These are phyloP conservation scores for Eilema depressum DNA, from an alignment of 2,888 invertebrate genomes.

Conservation along the genomic window DNA sequence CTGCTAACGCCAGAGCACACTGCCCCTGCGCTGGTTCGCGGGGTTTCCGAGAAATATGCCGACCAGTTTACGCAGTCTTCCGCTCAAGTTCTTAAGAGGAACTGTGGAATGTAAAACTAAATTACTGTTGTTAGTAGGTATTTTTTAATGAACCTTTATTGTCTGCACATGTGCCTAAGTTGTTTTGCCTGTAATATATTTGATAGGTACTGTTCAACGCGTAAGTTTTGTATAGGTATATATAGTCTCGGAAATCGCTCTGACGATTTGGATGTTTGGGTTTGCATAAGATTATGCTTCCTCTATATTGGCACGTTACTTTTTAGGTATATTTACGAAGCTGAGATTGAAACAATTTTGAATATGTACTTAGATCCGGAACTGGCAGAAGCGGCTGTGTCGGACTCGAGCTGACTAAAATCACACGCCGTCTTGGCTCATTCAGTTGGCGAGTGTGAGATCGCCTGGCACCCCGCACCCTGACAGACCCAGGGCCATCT, in stretches of 20 bases:
- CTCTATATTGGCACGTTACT: no score
- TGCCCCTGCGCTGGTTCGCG: constrained; percentile 17
- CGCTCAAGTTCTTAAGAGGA: constrained; percentile 57
- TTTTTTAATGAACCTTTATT: constrained; percentile 38
- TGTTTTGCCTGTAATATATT: constrained; percentile 28
- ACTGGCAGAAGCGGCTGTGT: no score
- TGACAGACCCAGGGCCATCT: no score
- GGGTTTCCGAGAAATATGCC: constrained; percentile 58
- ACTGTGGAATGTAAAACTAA: constrained; percentile 52
- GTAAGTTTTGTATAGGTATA: not conserved
- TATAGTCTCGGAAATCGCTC: not conserved
- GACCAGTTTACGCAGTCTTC: constrained; percentile 50
- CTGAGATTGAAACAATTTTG: no score
- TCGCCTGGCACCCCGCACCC: no score
- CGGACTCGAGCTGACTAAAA: no score
- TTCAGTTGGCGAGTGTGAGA: no score
- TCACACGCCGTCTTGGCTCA: no score
- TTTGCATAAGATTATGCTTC: no score
- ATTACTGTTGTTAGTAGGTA: constrained; percentile 49
- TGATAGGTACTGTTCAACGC: constrained; percentile 1
- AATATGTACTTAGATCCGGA: no score
- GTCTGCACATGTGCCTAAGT: constrained; percentile 19
- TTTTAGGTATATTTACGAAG: no score
- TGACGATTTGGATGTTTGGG: no score
- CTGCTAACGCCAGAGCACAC: constrained; percentile 30